phyloP scores from a whole-genome alignment of 2,888 invertebrate genomes.

The Synergus gifuensis region DNA sequence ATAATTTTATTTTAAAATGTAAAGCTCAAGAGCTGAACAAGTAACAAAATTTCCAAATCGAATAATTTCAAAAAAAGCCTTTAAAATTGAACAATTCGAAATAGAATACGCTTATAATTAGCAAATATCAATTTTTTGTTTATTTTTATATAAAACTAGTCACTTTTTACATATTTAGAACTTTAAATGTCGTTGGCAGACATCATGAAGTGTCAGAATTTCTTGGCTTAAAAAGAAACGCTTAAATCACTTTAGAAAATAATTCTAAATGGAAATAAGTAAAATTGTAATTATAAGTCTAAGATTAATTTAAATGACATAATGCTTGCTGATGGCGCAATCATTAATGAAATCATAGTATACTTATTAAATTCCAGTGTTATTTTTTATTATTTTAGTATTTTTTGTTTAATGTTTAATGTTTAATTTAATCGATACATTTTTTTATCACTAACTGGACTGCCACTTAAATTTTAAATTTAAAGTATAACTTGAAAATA shows the following conservation, averaged over 20 bases:
- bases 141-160: too few species aligned
- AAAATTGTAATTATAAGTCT: neutral
- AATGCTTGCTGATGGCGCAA: neutral
- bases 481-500: neutral
- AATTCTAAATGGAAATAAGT: too few species aligned
- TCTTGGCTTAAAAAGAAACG: too few species aligned
- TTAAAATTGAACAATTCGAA: neutral
- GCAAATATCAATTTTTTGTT: too few species aligned
- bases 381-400: neutral
- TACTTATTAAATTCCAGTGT: neutral
- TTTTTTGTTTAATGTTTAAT: neutral
- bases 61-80: neutral
- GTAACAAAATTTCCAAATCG: too few species aligned
- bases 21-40: neutral
- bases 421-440: neutral
- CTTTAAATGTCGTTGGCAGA: too few species aligned
- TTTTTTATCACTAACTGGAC: neutral
- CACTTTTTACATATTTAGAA: too few species aligned
- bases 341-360: neutral
- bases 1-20: neutral
- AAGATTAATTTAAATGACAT: neutral
- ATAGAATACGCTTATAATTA: too few species aligned
- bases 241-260: neutral
- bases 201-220: neutral
- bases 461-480: constrained; percentile 9